Evolutionary conservation across 2,888 invertebrate genomes (phyloP).

Genomic region (Neoascia interrupta): DNA sequence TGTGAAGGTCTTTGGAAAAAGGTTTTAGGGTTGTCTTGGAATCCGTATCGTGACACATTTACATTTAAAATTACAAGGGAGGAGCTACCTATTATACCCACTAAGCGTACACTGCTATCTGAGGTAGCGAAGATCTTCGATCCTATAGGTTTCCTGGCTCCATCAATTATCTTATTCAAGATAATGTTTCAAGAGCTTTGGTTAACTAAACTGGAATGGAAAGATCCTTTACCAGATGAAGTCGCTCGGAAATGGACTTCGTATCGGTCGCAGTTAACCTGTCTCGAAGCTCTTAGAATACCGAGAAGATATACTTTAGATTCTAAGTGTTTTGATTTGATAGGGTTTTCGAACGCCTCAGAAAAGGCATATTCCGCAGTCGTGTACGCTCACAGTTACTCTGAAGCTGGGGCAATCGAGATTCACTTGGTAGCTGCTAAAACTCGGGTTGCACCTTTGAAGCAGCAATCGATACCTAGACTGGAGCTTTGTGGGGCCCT

Average conservation of each 20-base stretch:
- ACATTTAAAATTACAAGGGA: background rate
- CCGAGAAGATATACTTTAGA: background rate
- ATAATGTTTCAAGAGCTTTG: constrained; percentile 1
- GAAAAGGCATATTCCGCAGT: constrained; percentile 26
- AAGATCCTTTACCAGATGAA: background rate
- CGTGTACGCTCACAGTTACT: constrained; percentile 6
- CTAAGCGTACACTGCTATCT: background rate
- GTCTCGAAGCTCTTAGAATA: background rate
- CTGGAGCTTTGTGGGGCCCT: background rate
- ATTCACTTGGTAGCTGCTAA: constrained; percentile 26
- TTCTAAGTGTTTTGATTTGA: constrained; percentile 1
- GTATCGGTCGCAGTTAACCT: background rate
- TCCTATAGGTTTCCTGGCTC: background rate
- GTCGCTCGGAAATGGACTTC: background rate
- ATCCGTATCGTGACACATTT: background rate
- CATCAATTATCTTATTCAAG: background rate
- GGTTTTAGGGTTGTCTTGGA: background rate
- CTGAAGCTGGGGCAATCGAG: background rate
- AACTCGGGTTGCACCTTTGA: constrained; percentile 51
- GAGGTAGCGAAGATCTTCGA: constrained; percentile 5
- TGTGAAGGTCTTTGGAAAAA: constrained; percentile 11
- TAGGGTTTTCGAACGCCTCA: constrained; percentile 8
- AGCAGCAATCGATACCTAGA: background rate
- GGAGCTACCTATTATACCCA: background rate
- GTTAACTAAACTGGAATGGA: background rate